A percentile compares a stretch with the other conserved stretches of the same genome.
These are phyloP conservation scores for Drosophila kambysellisi DNA, from an alignment of 2,888 invertebrate genomes.

Conservation along the genomic window DNA sequence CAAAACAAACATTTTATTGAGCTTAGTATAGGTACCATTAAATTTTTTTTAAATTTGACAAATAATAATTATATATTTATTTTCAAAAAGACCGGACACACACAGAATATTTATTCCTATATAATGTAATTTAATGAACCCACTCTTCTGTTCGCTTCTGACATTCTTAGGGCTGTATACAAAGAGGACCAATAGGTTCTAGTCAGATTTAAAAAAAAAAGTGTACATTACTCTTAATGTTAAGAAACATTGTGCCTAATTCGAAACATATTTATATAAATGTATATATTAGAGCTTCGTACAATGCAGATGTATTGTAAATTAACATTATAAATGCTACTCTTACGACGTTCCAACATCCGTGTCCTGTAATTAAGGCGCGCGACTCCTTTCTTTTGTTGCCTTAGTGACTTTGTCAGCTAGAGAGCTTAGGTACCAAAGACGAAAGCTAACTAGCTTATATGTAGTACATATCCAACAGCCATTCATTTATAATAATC, in stretches of 20 bases:
- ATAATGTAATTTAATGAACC: neutral
- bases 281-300: neutral
- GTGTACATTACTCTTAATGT: neutral
- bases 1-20: neutral
- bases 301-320: neutral
- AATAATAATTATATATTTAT: neutral
- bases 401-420: neutral
- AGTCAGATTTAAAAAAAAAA: neutral
- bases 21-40: neutral
- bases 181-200: neutral
- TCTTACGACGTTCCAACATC: neutral
- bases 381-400: neutral
- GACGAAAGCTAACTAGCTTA: neutral
- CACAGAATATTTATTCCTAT: neutral
- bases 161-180: neutral
- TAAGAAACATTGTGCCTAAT: neutral
- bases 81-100: neutral
- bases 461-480: constrained; percentile 5
- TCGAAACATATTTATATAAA: neutral
- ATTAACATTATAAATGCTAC: neutral
- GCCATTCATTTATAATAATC: neutral
- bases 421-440: neutral
- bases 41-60: neutral
- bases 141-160: neutral
- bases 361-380: neutral